These are phyloP conservation scores for Ichneumoninae sp. DNA, from an alignment of 2,888 invertebrate species.

Conservation along the genomic window DNA sequence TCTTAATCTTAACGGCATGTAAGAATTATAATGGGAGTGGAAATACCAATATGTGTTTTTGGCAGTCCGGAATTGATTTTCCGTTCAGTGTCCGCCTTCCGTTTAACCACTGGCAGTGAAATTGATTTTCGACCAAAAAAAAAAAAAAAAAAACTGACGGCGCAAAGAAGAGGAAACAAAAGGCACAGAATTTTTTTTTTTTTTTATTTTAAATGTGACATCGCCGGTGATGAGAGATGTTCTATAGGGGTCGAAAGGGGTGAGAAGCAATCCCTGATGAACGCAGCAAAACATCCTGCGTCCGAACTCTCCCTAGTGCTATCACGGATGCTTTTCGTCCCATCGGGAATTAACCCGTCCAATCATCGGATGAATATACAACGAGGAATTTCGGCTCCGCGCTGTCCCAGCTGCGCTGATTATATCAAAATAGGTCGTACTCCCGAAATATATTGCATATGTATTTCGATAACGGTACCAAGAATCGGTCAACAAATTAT, in stretches of 20 bases:
- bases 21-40: no score
- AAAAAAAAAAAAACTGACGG: no score
- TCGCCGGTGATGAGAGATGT: not conserved
- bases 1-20: no score
- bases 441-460: not conserved
- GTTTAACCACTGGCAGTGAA: no score
- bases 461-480: not conserved
- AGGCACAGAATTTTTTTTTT: no score
- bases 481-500: slow-evolving; percentile 14
- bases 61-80: no score
- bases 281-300: slow-evolving; percentile 10
- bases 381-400: slow-evolving; percentile 24
- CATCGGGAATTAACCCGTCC: slow-evolving; percentile 44
- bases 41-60: no score
- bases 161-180: no score
- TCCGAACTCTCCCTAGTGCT: not conserved
- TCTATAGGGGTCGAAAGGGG: not conserved
- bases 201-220: no score
- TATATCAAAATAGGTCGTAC: slow-evolving; percentile 22
- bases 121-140: no score
- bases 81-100: no score
- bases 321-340: slow-evolving; percentile 34
- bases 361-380: slow-evolving; percentile 37
- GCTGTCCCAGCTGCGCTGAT: slow-evolving; percentile 19
- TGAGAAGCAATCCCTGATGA: slow-evolving; percentile 33